Percentiles rank a stretch among this genome's conserved stretches.
Conservation (phyloP, 1,140 invertebrate genomes). For the Meloidogyne hapla region DNA sequence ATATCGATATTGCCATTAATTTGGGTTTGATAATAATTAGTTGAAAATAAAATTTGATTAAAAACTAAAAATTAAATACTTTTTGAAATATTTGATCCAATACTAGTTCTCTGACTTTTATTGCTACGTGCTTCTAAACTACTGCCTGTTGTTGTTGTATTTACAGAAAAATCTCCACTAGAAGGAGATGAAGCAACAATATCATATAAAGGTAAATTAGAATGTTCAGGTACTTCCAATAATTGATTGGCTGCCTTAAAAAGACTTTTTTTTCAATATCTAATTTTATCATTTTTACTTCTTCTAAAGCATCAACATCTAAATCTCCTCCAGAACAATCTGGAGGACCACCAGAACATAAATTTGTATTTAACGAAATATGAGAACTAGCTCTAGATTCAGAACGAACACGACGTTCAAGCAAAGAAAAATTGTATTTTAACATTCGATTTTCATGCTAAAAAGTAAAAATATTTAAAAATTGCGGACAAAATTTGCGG, state of each 20-base stretch:
- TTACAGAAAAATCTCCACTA: constrained; percentile 26
- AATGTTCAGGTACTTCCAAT: constrained; percentile 19
- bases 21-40: too few species aligned
- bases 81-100: neutral
- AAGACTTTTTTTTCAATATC: neutral
- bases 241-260: constrained; percentile 15
- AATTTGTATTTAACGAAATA: constrained; percentile 46
- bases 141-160: constrained; percentile 23
- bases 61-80: neutral
- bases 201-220: constrained; percentile 11
- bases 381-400: constrained; percentile 46
- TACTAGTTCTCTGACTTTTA: neutral
- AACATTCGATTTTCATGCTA: constrained; percentile 54
- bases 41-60: too few species aligned
- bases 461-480: constrained; percentile 17
- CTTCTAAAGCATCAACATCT: constrained; percentile 10
- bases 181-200: constrained; percentile 25
- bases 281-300: neutral
- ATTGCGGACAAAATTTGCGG: neutral
- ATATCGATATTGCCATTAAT: too few species aligned
- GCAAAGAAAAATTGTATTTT: constrained; percentile 45
- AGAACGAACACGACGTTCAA: constrained; percentile 42
- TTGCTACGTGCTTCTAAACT: neutral
- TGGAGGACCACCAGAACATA: constrained; percentile 32
- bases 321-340: neutral